Base-by-base conservation (phyloP, 2,888 invertebrate genomes). In the Eilema griseolum region DNA sequence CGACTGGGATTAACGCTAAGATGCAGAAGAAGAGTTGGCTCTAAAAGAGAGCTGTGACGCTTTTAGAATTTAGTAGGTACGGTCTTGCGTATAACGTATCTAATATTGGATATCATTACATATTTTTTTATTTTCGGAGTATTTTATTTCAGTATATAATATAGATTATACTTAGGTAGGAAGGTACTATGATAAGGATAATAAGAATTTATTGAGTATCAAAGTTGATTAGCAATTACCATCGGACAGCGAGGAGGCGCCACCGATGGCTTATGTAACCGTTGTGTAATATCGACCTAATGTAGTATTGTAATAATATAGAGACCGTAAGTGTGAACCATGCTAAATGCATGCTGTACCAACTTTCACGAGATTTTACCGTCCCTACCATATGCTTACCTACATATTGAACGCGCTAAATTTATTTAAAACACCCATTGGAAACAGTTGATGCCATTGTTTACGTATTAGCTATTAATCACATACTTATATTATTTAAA, bases 241-340 rank as follows among this genome's bases (percentile, higher is more conserved):
- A 66, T 23, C 62, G 23, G 37, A 16, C 33, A 56, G 69, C 72
- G 69, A 73, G 67, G 73, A 69, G 69, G 68, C 66, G 33, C 74
- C 65, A 73, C 74, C 65, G 74, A 67, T 68, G 66, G 65, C 78
- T 87, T 87, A 78, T 80, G 79, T 81, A 86, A 89, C 75, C 46
- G 72, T 90, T 90, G 76, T 85, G 80, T 86, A 88, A 90, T 75
- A 69, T 74, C 78, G 81, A 69, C 78, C 83, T 75, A 78, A 78
- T 80, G 83, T 82, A 78, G 85, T 84, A 81, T 82, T 84, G 79
- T 83, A 76, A 85, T 89, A 88, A 88, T 74, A 82, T 73, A 82
- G 83, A 87, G 89, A 84, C 83, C 70, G 73, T 83, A 86, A 82
- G 90, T 90, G 92, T 88, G 85, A 92, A 92, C 80, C 86, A 89